These are phyloP conservation scores for Propsilocerus akamusi DNA, from an alignment of 1,140 invertebrate genomes.

Conservation along the genomic window DNA sequence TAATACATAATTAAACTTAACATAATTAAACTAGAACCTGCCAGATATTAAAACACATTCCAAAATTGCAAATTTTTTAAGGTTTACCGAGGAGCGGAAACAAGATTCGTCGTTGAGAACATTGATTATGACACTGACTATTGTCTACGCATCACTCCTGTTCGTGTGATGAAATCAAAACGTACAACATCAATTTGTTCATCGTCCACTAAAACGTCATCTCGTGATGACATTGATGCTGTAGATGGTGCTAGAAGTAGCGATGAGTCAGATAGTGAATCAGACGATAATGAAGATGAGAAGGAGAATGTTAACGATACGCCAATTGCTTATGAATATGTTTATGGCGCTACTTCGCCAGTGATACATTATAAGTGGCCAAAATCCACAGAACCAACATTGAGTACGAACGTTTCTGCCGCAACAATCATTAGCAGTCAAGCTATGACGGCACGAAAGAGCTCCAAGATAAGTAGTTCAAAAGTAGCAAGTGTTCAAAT, in stretches of 20 bases:
- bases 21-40: no score
- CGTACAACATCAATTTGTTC: neutral
- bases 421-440: no score
- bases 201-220: neutral
- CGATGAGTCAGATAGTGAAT: neutral
- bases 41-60: no score
- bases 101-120: slow-evolving; percentile 39
- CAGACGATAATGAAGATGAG: neutral
- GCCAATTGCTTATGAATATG: neutral
- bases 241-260: neutral
- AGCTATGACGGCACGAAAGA: no score
- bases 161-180: slow-evolving; percentile 28
- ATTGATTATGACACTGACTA: slow-evolving; percentile 52
- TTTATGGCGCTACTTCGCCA: neutral
- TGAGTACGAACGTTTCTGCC: no score
- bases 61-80: slow-evolving; percentile 24
- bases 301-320: neutral
- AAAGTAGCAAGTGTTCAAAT: neutral
- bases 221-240: neutral
- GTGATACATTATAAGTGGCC: neutral
- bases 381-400: no score
- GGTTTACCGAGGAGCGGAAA: slow-evolving; percentile 50
- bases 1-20: no score
- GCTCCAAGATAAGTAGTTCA: no score
- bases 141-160: slow-evolving; percentile 47